Conservation (phyloP, 1,140 invertebrate species). For the Drosophila oshimai region DNA sequence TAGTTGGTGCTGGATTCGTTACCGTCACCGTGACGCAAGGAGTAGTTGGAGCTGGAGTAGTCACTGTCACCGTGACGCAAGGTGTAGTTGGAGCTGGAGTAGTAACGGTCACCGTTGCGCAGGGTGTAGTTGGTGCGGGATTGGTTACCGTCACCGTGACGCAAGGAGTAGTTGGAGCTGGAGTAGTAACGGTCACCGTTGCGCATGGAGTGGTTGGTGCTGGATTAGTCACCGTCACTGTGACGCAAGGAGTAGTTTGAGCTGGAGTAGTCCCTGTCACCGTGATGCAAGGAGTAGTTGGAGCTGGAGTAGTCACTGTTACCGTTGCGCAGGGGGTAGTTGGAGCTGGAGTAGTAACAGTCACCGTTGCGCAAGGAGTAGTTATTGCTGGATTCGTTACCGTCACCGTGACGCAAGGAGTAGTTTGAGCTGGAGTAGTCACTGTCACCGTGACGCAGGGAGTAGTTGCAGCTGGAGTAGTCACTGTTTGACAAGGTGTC, state of each 20-base stretch:
- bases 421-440: neutral
- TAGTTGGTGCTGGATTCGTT: neutral
- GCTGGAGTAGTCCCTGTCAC: neutral
- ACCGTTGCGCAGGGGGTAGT: constrained; percentile 10
- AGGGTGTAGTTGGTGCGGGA: constrained; percentile 1
- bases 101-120: no score
- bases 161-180: constrained; percentile 13
- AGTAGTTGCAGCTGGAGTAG: neutral
- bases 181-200: no score
- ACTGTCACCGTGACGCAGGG: no score
- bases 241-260: constrained; percentile 1
- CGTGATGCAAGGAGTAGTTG: constrained; percentile 11
- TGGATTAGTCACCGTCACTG: no score
- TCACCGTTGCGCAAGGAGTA: neutral
- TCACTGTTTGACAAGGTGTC: constrained; percentile 4
- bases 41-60: constrained; percentile 4
- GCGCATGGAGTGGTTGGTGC: neutral
- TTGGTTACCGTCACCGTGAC: neutral
- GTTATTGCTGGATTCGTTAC: no score
- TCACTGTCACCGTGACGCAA: neutral
- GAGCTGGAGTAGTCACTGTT: no score
- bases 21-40: no score
- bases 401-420: no score
- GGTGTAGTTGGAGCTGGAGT: neutral
- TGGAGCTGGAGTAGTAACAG: neutral